These are phyloP conservation scores for Carcina quercana DNA, from an alignment of 2,888 invertebrate genomes.

Conservation along the genomic window DNA sequence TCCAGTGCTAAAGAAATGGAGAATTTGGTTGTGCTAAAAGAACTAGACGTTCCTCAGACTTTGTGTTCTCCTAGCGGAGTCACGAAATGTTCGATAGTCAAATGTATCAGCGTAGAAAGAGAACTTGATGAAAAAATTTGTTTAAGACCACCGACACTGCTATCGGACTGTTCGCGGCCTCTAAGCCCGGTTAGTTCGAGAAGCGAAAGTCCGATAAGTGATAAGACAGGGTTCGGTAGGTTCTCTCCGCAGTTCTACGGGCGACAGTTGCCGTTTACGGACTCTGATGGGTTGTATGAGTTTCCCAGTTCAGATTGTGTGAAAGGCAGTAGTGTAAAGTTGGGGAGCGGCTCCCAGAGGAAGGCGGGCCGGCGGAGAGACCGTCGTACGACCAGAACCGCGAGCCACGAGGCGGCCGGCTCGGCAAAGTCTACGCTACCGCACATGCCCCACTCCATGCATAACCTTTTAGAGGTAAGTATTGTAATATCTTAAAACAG, in stretches of 20 bases:
- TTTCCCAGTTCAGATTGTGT: conserved; percentile 84
- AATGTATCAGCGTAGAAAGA: conserved; percentile 72
- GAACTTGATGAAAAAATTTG: conserved; percentile 63
- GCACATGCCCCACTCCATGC: conserved; percentile 69
- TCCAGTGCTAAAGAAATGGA: conserved; percentile 79
- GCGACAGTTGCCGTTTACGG: conserved; percentile 81
- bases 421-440: conserved; percentile 73
- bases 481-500: no score
- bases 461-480: conserved; percentile 76
- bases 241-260: conserved; percentile 85
- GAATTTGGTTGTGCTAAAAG: conserved; percentile 51
- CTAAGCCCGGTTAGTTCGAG: conserved; percentile 85
- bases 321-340: conserved; percentile 68
- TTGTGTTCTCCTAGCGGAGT: conserved; percentile 64
- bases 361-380: conserved; percentile 78
- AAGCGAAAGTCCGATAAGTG: conserved; percentile 86
- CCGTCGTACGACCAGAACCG: conserved; percentile 72
- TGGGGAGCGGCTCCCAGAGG: conserved; percentile 67
- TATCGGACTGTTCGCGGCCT: conserved; percentile 74
- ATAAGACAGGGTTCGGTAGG: conserved; percentile 78
- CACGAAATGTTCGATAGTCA: conserved; percentile 69
- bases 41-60: conserved; percentile 61
- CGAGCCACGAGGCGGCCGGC: conserved; percentile 56
- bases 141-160: conserved; percentile 64
- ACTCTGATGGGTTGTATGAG: conserved; percentile 87